A percentile compares a stretch with the other conserved stretches of the same genome.
Conservation (phyloP, 2,797 vertebrate species). For the Vireo griseus region DNA sequence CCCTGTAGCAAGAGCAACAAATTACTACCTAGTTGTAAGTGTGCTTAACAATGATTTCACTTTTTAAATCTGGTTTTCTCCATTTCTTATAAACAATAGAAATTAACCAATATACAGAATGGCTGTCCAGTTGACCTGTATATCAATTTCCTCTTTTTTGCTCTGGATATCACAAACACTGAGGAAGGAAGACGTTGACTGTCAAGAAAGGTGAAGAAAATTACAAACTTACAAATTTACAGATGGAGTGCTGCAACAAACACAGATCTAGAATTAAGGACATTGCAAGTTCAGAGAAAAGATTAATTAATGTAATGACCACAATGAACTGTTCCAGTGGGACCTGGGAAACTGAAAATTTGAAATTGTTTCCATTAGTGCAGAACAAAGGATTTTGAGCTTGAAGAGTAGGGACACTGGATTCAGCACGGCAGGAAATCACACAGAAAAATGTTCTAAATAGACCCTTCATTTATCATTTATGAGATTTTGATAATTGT, state of each 20-base stretch:
- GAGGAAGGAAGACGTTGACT: not conserved
- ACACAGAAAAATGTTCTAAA: not conserved
- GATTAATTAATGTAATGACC: not conserved
- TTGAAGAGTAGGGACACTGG: not conserved
- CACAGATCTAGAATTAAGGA: not conserved
- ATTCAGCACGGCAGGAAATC: not conserved
- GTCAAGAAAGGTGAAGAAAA: not conserved
- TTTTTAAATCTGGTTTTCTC: not conserved
- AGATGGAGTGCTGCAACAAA: not conserved
- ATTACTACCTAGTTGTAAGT: not conserved
- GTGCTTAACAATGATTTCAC: not conserved
- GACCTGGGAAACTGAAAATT: not conserved
- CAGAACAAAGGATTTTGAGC: not conserved
- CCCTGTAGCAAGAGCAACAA: not conserved
- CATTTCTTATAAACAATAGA: not conserved
- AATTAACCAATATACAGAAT: not conserved
- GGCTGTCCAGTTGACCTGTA: not conserved
- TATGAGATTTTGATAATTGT: not conserved
- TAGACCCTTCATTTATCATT: not conserved
- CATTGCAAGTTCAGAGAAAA: not conserved
- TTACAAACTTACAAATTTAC: not conserved
- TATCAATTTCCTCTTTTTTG: not conserved
- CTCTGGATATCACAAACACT: not conserved
- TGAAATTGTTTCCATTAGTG: slow-evolving; percentile 5
- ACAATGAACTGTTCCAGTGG: not conserved